Base-by-base conservation (phyloP, 37 sponge, comb jelly and placozoan species). In the Oopsacas minuta region DNA sequence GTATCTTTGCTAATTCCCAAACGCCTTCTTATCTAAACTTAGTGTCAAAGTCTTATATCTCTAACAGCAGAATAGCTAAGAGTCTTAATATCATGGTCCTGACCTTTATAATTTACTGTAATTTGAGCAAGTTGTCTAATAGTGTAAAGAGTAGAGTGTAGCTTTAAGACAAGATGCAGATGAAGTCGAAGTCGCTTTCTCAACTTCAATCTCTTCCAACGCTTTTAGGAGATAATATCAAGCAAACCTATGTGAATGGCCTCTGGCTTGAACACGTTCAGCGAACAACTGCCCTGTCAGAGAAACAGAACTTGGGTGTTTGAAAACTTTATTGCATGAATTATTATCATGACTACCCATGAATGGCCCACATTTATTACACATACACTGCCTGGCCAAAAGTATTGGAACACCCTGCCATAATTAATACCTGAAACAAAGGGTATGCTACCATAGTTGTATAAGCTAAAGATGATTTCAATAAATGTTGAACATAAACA, bases 251-350 rank as follows among this genome's bases (percentile, higher is more conserved):
- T 61, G 3, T 3, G 75, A 7, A 61, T 61, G 7, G 22, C 75
- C 75, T 61, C 75, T 10, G 75, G 75, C 75, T 61, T 61, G 75
- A 61, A 61, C 75, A 61, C 75, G 75, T 61, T 61, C 75, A 20
- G 1, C 75, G 22, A 61, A 61, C 30, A 61, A 61, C 75, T 12
- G 75, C 75, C 32, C 75, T 61, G 75, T 34, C 22, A 32, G 75
- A 61, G 75, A 34, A 61, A 34, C 75, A 61, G 75, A 61, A 25
- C 22, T 61, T 7, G 30, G 75, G 22, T 61, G 75, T 20, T 61
- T 61, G 3, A 61, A 20, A 61, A 61, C 75, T 61, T 61, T 61
- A 61, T 61, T 3, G 75, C 75, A 61, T 61, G 75, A 10, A 20
- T 61, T 61, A 5, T 61, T 61, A 61, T 61, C 75, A 61, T 61